These are phyloP conservation scores for Troilus luridus DNA, from an alignment of 2,888 invertebrate genomes.

Conservation along the genomic window DNA sequence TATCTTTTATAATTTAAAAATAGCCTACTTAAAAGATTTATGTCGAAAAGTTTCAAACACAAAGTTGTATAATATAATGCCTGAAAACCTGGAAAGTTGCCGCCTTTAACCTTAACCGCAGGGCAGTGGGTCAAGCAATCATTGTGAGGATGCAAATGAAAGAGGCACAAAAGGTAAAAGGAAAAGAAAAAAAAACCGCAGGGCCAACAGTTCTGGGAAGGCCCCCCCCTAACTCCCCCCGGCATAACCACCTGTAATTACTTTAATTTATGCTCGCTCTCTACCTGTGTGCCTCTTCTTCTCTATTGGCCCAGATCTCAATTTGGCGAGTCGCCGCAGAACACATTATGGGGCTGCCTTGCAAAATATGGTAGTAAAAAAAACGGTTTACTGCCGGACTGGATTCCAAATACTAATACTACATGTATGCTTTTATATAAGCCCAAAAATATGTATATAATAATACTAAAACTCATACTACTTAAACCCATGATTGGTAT, in stretches of 20 bases:
- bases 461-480: too few species aligned
- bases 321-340: background rate
- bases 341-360: background rate
- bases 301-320: slow-evolving; percentile 12
- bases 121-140: slow-evolving; percentile 19
- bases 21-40: background rate
- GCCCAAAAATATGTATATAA: too few species aligned
- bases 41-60: background rate
- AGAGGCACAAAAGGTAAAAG: slow-evolving; percentile 1
- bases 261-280: slow-evolving; percentile 53
- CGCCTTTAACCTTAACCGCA: background rate
- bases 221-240: background rate
- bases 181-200: slow-evolving; percentile 36
- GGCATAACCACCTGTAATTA: slow-evolving; percentile 46
- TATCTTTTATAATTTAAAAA: too few species aligned
- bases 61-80: background rate
- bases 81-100: background rate
- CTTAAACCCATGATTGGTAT: too few species aligned
- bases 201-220: slow-evolving; percentile 24
- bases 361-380: background rate
- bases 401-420: background rate
- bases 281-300: slow-evolving; percentile 1
- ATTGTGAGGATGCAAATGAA: slow-evolving; percentile 47
- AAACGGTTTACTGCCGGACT: background rate
- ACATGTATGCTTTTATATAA: too few species aligned